These are phyloP conservation scores for Limnodromus scolopaceus DNA, from an alignment of 2,797 vertebrate species.

Conservation along the genomic window DNA sequence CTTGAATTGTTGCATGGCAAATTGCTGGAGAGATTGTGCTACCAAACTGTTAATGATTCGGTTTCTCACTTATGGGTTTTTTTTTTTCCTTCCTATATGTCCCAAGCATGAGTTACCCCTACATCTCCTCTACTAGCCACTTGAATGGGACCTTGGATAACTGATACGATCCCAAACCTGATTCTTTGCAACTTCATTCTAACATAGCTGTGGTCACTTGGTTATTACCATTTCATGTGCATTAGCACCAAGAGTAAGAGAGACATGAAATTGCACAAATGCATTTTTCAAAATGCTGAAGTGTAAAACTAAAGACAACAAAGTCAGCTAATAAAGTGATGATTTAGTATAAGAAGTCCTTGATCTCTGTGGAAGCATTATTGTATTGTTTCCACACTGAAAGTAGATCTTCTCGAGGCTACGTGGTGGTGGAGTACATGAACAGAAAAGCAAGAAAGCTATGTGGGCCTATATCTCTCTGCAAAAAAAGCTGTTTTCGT, in stretches of 20 bases:
- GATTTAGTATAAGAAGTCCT: not conserved
- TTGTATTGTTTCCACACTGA: not conserved
- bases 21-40: not conserved
- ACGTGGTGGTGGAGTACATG: not conserved
- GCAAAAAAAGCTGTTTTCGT: not conserved
- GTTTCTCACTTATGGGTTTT: not conserved
- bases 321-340: not conserved
- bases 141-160: not conserved
- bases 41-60: not conserved
- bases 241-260: not conserved
- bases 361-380: not conserved
- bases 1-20: not conserved
- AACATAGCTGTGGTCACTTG: not conserved
- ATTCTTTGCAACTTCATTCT: not conserved
- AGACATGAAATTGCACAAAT: not conserved
- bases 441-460: not conserved
- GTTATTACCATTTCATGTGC: not conserved
- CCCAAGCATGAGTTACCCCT: not conserved
- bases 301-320: not conserved
- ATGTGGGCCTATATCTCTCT: not conserved
- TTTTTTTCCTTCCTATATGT: rapidly evolving
- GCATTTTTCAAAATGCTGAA: not conserved
- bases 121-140: not conserved
- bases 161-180: not conserved
- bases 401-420: not conserved